Conservation (phyloP, 2,113 vertebrate species). For the Platichthys stellatus region DNA sequence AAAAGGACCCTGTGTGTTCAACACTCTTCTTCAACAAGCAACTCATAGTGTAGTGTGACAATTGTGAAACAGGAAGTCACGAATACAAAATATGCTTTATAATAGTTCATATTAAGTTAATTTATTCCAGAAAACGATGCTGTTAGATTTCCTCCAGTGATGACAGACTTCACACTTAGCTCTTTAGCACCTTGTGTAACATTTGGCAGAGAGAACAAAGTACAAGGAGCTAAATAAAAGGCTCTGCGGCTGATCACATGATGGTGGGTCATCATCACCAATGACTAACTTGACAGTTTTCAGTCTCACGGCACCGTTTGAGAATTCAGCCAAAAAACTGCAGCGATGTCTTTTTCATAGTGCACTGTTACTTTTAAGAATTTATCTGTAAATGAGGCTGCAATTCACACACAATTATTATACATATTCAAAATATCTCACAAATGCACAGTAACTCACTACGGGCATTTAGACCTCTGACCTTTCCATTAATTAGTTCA, state of each 20-base stretch:
- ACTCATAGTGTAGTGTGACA: no score
- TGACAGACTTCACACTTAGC: neutral
- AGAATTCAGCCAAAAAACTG: conserved; percentile 18
- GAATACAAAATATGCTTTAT: neutral
- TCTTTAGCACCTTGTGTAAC: neutral
- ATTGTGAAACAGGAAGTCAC: neutral
- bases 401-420: neutral
- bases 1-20: neutral
- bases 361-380: neutral
- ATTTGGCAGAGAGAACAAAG: conserved; percentile 15
- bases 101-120: no score
- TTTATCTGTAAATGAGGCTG: conserved; percentile 5
- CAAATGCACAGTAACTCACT: no score
- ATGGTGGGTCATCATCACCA: conserved; percentile 34
- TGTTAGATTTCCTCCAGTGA: neutral
- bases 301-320: neutral
- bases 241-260: conserved; percentile 25
- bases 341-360: neutral
- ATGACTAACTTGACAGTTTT: conserved; percentile 16
- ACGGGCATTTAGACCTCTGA: neutral
- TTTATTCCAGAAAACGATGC: neutral
- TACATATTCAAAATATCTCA: neutral
- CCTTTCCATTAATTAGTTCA: neutral
- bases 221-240: conserved; percentile 3
- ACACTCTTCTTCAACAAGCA: neutral